Conservation (phyloP, 2,888 invertebrate genomes). For the Hypselothyrea guttata region DNA sequence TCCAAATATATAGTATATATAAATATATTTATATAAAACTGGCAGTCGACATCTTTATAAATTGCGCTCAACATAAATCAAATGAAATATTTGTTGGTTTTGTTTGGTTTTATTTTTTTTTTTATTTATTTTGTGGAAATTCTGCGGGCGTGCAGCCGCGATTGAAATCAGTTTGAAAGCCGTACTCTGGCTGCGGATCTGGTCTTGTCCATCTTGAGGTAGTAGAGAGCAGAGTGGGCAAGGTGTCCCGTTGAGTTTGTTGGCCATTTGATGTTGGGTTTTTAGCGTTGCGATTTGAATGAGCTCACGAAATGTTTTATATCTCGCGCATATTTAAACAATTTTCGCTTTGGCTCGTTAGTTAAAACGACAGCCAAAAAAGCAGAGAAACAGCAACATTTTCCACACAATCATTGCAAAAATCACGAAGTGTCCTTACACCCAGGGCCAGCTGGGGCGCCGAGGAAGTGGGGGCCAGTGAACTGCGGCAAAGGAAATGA, state of each 20-base stretch:
- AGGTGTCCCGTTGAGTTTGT: constrained; percentile 54
- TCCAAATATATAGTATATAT: constrained; percentile 31
- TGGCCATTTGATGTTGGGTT: constrained; percentile 37
- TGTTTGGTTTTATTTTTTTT: constrained; percentile 21
- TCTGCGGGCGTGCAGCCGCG: constrained; percentile 67
- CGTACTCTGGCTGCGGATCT: neutral
- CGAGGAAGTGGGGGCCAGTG: constrained; percentile 7
- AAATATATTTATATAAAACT: constrained; percentile 30
- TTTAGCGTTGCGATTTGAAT: constrained; percentile 31
- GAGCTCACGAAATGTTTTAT: constrained; percentile 71
- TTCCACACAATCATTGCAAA: constrained; percentile 72
- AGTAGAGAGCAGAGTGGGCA: constrained; percentile 7
- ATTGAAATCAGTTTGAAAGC: constrained; percentile 51
- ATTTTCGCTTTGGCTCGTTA: constrained; percentile 61
- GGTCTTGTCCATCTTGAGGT: neutral
- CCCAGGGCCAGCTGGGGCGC: constrained; percentile 24
- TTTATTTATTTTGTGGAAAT: constrained; percentile 62
- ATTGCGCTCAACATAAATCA: constrained; percentile 70
- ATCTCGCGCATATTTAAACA: constrained; percentile 65
- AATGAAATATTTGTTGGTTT: constrained; percentile 42
- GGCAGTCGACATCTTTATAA: constrained; percentile 72
- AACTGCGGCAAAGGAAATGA: constrained; percentile 77
- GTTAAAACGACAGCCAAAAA: constrained; percentile 48
- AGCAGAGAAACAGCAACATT: constrained; percentile 8
- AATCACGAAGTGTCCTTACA: constrained; percentile 72